A percentile compares a stretch with the other conserved stretches of the same genome.
phyloP scores from a whole-genome alignment of 2,113 vertebrate species.

The Piprites chloris region DNA sequence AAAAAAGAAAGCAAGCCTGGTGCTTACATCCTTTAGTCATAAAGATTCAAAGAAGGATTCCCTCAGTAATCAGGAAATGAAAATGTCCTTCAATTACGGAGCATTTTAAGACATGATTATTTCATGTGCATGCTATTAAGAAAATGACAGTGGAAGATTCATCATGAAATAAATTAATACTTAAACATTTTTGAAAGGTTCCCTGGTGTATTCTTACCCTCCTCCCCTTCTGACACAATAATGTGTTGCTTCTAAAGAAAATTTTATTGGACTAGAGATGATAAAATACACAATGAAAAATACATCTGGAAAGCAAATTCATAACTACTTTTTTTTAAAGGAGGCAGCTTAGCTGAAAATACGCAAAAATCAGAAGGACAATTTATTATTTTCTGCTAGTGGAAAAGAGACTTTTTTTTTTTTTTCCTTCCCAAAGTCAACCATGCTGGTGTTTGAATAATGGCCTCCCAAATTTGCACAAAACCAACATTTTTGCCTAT shows the following conservation, averaged over 20 bases:
- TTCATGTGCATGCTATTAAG: slow-evolving; percentile 77
- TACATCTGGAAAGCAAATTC: slow-evolving; percentile 63
- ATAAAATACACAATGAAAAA: slow-evolving; percentile 64
- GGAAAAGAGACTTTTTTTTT: neutral
- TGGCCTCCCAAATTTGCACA: slow-evolving; percentile 10
- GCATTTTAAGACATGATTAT: slow-evolving; percentile 77
- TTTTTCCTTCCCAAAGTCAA: neutral
- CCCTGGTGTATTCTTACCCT: slow-evolving; percentile 65
- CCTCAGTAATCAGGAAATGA: slow-evolving; percentile 70
- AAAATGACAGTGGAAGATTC: slow-evolving; percentile 74
- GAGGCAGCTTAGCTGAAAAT: slow-evolving; percentile 46
- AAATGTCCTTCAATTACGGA: slow-evolving; percentile 73
- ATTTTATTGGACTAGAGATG: slow-evolving; percentile 57
- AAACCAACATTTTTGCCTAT: slow-evolving; percentile 3
- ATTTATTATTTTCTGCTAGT: slow-evolving; percentile 51
- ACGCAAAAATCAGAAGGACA: neutral
- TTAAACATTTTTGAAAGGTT: slow-evolving; percentile 73
- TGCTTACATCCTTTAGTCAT: slow-evolving; percentile 60
- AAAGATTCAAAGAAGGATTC: slow-evolving; percentile 69
- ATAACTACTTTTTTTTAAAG: slow-evolving; percentile 48
- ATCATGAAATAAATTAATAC: slow-evolving; percentile 77
- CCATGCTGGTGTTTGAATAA: slow-evolving; percentile 50
- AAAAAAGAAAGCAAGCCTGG: neutral
- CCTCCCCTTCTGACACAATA: slow-evolving; percentile 58
- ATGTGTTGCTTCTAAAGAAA: slow-evolving; percentile 59